A percentile compares a stretch with the other conserved stretches of the same genome.
Evolutionary conservation across 2,797 vertebrate species (phyloP).

Genomic region (Poeciliopsis gracilis): DNA sequence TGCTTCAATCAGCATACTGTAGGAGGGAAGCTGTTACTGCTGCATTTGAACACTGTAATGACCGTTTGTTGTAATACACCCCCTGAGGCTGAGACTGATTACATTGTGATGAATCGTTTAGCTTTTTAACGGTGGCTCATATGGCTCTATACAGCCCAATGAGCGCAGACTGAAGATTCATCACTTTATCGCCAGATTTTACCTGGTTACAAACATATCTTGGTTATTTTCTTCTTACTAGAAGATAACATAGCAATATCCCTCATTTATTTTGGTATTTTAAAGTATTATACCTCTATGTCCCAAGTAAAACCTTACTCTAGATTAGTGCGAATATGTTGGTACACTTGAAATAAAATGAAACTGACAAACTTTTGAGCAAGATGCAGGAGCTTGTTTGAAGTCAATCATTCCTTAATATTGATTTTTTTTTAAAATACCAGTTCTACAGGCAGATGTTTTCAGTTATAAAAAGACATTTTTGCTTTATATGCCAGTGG

Average conservation of each 20-base stretch:
- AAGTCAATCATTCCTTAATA: no score
- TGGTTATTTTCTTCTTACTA: neutral
- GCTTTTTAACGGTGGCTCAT: constrained; percentile 1
- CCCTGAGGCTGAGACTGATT: constrained; percentile 40
- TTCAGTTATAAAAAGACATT: no score
- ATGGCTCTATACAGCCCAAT: neutral
- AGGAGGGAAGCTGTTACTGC: constrained; percentile 32
- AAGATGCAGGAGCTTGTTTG: no score
- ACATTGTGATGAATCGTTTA: constrained; percentile 25
- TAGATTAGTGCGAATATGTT: neutral
- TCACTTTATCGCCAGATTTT: neutral
- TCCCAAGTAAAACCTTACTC: neutral
- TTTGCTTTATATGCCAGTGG: no score
- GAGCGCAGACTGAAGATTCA: neutral
- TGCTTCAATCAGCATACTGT: constrained; percentile 14
- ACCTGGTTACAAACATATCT: neutral
- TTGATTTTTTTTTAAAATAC: no score
- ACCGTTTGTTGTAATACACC: constrained; percentile 29
- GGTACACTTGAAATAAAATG: no score
- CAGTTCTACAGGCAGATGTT: no score
- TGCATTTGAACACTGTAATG: constrained; percentile 46
- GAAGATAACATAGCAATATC: neutral
- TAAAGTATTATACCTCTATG: neutral
- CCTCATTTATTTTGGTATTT: neutral
- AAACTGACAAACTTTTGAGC: no score